Conservation (phyloP, 2,797 vertebrate genomes). For the Notamacropus eugenii region DNA sequence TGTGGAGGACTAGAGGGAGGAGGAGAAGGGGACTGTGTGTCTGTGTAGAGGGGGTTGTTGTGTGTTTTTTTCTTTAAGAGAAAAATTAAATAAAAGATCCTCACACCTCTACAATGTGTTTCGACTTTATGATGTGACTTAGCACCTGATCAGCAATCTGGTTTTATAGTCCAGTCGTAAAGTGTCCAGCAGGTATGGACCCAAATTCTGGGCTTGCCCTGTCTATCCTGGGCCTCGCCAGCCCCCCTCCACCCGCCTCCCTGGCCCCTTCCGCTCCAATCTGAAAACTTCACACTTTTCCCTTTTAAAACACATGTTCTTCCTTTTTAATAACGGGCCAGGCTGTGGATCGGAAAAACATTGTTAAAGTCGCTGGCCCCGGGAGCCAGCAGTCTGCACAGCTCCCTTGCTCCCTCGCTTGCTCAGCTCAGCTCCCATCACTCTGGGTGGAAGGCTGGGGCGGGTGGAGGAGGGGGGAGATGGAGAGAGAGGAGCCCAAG, state of each 20-base stretch:
- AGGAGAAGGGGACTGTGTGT: background rate
- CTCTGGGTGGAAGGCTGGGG: background rate
- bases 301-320: slow-evolving; percentile 87
- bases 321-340: slow-evolving; percentile 76
- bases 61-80: slow-evolving; percentile 67
- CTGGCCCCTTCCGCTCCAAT: slow-evolving; percentile 70
- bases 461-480: background rate
- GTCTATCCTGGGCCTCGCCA: slow-evolving; percentile 31
- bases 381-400: slow-evolving; percentile 5
- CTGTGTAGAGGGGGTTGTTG: slow-evolving; percentile 15
- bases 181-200: slow-evolving; percentile 79
- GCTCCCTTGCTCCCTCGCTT: background rate
- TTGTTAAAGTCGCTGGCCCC: slow-evolving; percentile 72
- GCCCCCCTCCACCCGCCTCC: slow-evolving; percentile 62
- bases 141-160: slow-evolving; percentile 84
- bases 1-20: slow-evolving; percentile 22
- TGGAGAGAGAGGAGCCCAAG: background rate
- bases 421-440: slow-evolving; percentile 7
- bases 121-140: slow-evolving; percentile 86
- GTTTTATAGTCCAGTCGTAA: slow-evolving; percentile 78
- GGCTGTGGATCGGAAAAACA: slow-evolving; percentile 63
- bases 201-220: slow-evolving; percentile 69
- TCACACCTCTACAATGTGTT: slow-evolving; percentile 85
- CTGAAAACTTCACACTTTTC: slow-evolving; percentile 86
- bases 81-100: slow-evolving; percentile 82